phyloP scores from a whole-genome alignment of 2,797 vertebrate species.

The Diplodus puntazzo region DNA sequence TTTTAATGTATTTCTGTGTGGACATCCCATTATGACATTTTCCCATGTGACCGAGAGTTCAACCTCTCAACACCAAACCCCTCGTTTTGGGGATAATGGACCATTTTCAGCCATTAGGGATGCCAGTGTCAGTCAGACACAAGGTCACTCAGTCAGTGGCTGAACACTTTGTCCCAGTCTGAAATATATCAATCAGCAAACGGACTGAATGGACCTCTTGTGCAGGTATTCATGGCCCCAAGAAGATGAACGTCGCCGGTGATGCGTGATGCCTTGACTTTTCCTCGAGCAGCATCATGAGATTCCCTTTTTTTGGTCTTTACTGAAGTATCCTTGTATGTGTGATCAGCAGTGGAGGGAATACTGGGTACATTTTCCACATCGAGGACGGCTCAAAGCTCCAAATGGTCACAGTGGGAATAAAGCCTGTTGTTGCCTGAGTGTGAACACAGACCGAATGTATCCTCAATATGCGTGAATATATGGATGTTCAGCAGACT shows the following conservation, averaged over 20 bases:
- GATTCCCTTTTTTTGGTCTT: too few relatives aligned
- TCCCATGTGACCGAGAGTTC: background rate
- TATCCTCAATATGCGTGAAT: slow-evolving; percentile 4
- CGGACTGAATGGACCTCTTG: background rate
- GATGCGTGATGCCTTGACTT: background rate
- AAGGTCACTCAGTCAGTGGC: too few relatives aligned
- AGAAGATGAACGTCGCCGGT: background rate
- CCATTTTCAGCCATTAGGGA: background rate
- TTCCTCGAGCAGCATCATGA: background rate
- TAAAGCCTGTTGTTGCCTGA: background rate
- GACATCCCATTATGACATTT: background rate
- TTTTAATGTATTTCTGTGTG: background rate
- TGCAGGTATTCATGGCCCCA: background rate
- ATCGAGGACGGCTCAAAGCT: background rate
- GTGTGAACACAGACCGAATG: background rate
- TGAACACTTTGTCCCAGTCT: too few relatives aligned
- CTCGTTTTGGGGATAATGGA: background rate
- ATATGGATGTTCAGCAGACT: background rate
- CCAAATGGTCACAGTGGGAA: background rate
- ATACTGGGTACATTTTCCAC: background rate
- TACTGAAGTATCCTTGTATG: background rate
- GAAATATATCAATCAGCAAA: too few relatives aligned
- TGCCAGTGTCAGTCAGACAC: background rate
- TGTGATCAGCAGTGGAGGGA: background rate
- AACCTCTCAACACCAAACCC: background rate